Evolutionary conservation across 2,888 invertebrate genomes (phyloP), one percentile per base, ranked within the genome.

Genomic region (Lithophane ornitopus): DNA sequence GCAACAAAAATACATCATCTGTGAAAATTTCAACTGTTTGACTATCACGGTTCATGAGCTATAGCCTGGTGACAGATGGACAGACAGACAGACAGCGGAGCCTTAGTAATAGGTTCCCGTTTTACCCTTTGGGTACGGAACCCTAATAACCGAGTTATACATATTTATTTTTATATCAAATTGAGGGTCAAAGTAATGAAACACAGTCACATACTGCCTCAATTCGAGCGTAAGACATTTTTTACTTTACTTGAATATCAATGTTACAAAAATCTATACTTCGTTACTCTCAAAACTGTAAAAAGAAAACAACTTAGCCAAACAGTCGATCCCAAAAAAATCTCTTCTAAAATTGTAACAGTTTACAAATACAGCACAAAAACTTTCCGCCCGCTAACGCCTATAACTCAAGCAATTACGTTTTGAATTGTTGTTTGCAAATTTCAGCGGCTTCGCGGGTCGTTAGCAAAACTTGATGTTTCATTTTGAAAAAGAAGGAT

Each of bases 401-500:
- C 70, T 78, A 11, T 72, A 62, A 76, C 85, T 86, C 76, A 58
- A 54, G 61, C 87, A 85, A 80, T 77, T 70, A 74, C 67, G 66
- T 81, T 85, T 84, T 76, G 80, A 86, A 85, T 87, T 88, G 87
- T 90, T 91, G 89, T 92, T 92, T 91, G 90, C 84, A 88, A 91
- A 86, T 86, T 90, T 89, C 79, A 74, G 78, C 84, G 86, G 85
- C 84, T 89, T 90, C 86, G 88, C 81, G 85, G 91, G 90, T 94
- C 92, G 94, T 94, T 94, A 93, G 91, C 88, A 86, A 90, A 92
- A 92, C 91, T 93, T 93, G 93, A 93, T 93, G 89, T 94, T 94
- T 92, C 91, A 90, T 93, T 92, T 89, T 84, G 88, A 91, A 92
- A 93, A 93, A 93, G 92, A 93, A 93, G 92, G 90, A 93, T 94